These are phyloP conservation scores for Stenoptilia bipunctidactyla DNA, from an alignment of 2,888 invertebrate species.

Conservation along the genomic window DNA sequence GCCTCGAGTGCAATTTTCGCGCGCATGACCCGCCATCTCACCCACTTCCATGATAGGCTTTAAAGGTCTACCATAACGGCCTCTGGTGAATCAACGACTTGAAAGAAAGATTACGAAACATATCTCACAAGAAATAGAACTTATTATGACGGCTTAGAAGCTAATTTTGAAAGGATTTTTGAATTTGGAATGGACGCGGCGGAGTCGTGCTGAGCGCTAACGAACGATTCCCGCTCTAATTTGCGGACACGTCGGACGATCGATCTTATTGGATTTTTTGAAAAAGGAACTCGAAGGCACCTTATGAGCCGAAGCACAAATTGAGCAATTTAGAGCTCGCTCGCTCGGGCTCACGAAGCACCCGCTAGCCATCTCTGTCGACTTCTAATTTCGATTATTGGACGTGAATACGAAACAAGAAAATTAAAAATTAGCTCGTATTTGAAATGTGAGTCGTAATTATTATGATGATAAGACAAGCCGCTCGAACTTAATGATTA, in stretches of 20 bases:
- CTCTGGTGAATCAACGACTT: constrained; percentile 9
- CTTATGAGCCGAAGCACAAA: constrained; percentile 57
- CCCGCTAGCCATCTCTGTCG: constrained; percentile 27
- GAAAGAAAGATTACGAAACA: constrained; percentile 43
- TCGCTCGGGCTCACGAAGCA: constrained; percentile 30
- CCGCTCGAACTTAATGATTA: too few species aligned
- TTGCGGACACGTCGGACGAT: constrained; percentile 68
- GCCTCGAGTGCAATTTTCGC: constrained; percentile 43
- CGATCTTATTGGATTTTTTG: constrained; percentile 68
- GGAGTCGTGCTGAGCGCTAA: constrained; percentile 28
- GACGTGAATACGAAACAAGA: constrained; percentile 38
- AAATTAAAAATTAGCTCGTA: constrained; percentile 28
- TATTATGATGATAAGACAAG: not conserved
- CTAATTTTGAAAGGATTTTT: constrained; percentile 21
- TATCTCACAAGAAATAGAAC: constrained; percentile 19
- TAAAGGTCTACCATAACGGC: constrained; percentile 19
- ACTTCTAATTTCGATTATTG: constrained; percentile 21
- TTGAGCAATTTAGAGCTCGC: constrained; percentile 63
- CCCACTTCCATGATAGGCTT: constrained; percentile 18
- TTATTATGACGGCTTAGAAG: constrained; percentile 15
- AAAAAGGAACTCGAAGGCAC: constrained; percentile 53
- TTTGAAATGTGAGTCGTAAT: not conserved
- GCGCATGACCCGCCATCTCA: constrained; percentile 28
- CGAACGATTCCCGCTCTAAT: constrained; percentile 67
- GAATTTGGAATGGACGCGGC: constrained; percentile 27